Conservation (phyloP, 1,140 invertebrate species). For the Drosophila truncata region DNA sequence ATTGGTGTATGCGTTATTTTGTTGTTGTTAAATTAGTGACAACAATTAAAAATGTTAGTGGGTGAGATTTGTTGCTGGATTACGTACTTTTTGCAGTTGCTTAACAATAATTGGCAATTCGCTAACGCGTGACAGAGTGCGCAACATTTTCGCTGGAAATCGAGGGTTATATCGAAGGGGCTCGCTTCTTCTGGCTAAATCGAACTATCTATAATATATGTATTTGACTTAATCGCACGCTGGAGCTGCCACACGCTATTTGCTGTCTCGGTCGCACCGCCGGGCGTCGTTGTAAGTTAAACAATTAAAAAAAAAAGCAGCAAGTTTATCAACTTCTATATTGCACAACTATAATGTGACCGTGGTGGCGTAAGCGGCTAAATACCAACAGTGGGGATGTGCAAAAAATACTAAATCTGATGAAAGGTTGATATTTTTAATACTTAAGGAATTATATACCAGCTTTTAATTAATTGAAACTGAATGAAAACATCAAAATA, state of each 20-base stretch:
- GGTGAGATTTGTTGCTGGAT: conserved; percentile 14
- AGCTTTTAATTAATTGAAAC: neutral
- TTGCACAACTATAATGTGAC: conserved; percentile 35
- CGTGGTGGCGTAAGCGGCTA: neutral
- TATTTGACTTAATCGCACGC: conserved; percentile 8
- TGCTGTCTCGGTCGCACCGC: conserved; percentile 42
- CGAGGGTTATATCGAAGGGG: conserved; percentile 11
- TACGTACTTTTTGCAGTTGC: conserved; percentile 85
- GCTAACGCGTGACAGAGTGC: conserved; percentile 76
- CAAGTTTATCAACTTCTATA: conserved; percentile 44
- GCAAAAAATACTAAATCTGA: neutral
- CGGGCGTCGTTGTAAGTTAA: conserved; percentile 51
- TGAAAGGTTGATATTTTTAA: neutral
- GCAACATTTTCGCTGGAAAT: conserved; percentile 71
- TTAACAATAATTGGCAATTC: conserved; percentile 80
- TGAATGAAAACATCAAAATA: too few relatives aligned
- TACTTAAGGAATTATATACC: too few relatives aligned
- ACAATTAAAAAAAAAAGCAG: conserved; percentile 45
- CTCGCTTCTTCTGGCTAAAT: neutral
- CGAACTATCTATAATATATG: conserved; percentile 32
- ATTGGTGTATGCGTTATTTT: conserved; percentile 16
- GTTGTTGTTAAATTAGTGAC: conserved; percentile 31
- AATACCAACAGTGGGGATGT: neutral
- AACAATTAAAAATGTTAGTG: conserved; percentile 58
- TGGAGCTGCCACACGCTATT: conserved; percentile 19